Evolutionary conservation across 2,113 vertebrate species (phyloP).

Genomic region (Centropristis striata): DNA sequence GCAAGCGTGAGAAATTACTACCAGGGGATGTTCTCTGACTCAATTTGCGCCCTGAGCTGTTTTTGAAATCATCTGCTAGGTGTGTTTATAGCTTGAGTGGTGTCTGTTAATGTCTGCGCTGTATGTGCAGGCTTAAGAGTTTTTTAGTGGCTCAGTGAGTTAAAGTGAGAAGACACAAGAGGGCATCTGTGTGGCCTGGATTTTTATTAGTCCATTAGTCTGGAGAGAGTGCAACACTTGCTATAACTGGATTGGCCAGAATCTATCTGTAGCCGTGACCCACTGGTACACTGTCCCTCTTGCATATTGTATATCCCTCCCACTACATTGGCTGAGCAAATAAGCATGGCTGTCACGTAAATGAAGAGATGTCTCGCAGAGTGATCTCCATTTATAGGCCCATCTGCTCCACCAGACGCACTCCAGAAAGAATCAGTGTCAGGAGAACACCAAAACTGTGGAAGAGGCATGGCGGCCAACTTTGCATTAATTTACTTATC

Average conservation of each 20-base stretch:
- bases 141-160: slow-evolving; percentile 20
- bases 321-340: slow-evolving; percentile 51
- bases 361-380: slow-evolving; percentile 78
- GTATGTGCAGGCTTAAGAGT: slow-evolving; percentile 24
- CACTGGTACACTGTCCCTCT: slow-evolving; percentile 39
- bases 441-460: slow-evolving; percentile 55
- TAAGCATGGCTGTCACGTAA: slow-evolving; percentile 69
- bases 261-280: slow-evolving; percentile 49
- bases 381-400: slow-evolving; percentile 81
- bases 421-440: slow-evolving; percentile 74
- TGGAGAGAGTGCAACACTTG: slow-evolving; percentile 12
- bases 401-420: slow-evolving; percentile 79
- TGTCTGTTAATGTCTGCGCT: slow-evolving; percentile 36
- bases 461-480: slow-evolving; percentile 52
- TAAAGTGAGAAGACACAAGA: slow-evolving; percentile 7
- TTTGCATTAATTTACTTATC: slow-evolving; percentile 69
- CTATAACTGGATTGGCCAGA: slow-evolving; percentile 34
- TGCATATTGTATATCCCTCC: slow-evolving; percentile 50
- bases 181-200: slow-evolving; percentile 37
- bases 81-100: slow-evolving; percentile 51
- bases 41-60: slow-evolving; percentile 46
- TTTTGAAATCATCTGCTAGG: slow-evolving; percentile 39
- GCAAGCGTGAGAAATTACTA: slow-evolving; percentile 44
- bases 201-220: slow-evolving; percentile 57
- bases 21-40: slow-evolving; percentile 55